phyloP scores from a whole-genome alignment of 1,140 invertebrate species.

The Kradibia gibbosae region DNA sequence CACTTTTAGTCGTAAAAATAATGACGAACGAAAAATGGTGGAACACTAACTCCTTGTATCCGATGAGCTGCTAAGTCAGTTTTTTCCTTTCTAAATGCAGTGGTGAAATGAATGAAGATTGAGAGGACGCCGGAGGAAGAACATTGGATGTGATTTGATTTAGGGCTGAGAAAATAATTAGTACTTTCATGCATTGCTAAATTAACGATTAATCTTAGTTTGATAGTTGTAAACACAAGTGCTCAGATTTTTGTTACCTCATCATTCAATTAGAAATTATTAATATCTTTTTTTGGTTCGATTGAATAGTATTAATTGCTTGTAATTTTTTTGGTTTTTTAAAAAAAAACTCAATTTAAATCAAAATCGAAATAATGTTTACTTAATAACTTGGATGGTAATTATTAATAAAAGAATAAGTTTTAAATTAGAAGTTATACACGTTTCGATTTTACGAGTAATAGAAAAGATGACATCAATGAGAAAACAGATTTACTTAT shows the following conservation, averaged over 20 bases:
- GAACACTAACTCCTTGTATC: not conserved
- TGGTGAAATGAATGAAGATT: not conserved
- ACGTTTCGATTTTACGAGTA: too few species aligned
- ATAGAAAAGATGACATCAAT: too few species aligned
- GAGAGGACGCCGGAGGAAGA: not conserved
- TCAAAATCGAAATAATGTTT: too few species aligned
- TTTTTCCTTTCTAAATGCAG: not conserved
- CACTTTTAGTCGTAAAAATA: not conserved
- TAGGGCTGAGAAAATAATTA: constrained; percentile 33
- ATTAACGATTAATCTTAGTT: constrained; percentile 22
- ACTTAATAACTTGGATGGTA: too few species aligned
- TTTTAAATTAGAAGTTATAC: too few species aligned
- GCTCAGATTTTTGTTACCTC: not conserved
- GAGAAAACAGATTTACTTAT: too few species aligned
- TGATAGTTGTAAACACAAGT: not conserved
- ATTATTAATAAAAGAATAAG: too few species aligned
- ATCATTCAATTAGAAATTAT: not conserved
- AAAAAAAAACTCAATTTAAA: too few species aligned
- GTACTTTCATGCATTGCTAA: constrained; percentile 28
- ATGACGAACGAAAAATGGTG: not conserved
- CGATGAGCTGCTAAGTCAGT: not conserved
- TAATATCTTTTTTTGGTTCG: too few species aligned
- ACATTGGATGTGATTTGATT: constrained; percentile 27
- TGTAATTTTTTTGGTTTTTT: too few species aligned
- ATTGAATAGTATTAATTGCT: too few species aligned